Evolutionary conservation across 1,140 invertebrate species (phyloP).

Genomic region (Sycophaga agraensis): DNA sequence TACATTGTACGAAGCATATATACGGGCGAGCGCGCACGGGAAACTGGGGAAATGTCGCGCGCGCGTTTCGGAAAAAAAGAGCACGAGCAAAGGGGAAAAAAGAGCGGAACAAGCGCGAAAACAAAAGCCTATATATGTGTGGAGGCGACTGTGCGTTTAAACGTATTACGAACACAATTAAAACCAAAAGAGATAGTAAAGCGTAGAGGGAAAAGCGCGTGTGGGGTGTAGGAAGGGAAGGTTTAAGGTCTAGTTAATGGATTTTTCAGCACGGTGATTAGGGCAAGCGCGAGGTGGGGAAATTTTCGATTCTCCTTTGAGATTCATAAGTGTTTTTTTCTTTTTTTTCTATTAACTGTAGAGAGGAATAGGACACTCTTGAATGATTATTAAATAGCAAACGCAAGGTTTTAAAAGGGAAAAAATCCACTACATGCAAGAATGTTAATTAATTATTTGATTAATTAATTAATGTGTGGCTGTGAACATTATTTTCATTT

Average conservation of each 20-base stretch:
- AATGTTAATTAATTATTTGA: conserved; percentile 35
- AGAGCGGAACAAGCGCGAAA: conserved; percentile 3
- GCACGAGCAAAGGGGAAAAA: no score
- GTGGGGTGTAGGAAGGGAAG: background rate
- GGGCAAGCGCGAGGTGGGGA: background rate
- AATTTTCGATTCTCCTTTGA: conserved; percentile 15
- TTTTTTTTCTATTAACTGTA: conserved; percentile 14
- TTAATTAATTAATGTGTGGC: conserved; percentile 55
- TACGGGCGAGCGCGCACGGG: background rate
- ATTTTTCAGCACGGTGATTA: background rate
- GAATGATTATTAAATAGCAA: conserved; percentile 8
- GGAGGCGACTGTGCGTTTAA: background rate
- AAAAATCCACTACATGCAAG: conserved; percentile 36
- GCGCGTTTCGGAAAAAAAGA: conserved; percentile 19
- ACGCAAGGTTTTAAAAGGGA: no score
- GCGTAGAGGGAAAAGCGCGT: conserved; percentile 1
- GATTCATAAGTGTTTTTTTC: conserved; percentile 13
- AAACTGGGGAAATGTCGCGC: conserved; percentile 18
- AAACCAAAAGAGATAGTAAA: conserved; percentile 20
- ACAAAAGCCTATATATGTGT: background rate
- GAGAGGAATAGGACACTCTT: background rate
- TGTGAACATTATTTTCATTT: conserved; percentile 56
- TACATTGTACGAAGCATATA: background rate
- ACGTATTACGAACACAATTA: conserved; percentile 13
- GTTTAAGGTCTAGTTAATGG: background rate